Evolutionary conservation across 2,797 vertebrate genomes (phyloP).

Genomic region (Periparus ater): DNA sequence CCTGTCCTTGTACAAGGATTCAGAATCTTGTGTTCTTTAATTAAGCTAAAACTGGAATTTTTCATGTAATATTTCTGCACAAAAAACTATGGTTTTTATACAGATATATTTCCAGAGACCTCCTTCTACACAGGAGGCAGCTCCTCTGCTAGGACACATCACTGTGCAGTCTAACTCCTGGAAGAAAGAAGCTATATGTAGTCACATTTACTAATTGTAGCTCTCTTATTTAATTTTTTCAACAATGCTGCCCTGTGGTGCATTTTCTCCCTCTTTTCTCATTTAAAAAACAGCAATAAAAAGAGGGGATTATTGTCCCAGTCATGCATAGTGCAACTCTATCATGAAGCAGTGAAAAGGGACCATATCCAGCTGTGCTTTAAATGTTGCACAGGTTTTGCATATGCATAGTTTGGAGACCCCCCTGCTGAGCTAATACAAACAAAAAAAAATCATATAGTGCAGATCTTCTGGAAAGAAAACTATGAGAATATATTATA

Average conservation of each 20-base stretch:
- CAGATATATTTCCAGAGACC: not conserved
- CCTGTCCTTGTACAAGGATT: not conserved
- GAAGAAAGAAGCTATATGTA: not conserved
- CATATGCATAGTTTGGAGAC: not conserved
- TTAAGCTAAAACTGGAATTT: not conserved
- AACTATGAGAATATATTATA: not conserved
- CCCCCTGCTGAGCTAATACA: constrained; percentile 34
- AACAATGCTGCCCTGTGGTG: not conserved
- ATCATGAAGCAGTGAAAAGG: not conserved
- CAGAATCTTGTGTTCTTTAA: not conserved
- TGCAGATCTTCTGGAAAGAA: constrained; percentile 5
- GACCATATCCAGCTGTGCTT: constrained; percentile 25
- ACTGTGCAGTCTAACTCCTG: not conserved
- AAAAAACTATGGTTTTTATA: not conserved
- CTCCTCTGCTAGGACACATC: not conserved
- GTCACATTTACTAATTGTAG: not conserved
- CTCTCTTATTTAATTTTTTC: constrained; percentile 2
- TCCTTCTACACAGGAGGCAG: not conserved
- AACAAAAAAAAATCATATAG: not conserved
- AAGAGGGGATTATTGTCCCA: not conserved
- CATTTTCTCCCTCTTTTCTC: not conserved
- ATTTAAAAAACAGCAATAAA: not conserved
- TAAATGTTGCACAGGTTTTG: constrained; percentile 38
- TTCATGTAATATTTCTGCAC: not conserved
- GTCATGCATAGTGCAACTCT: not conserved